phyloP scores from a whole-genome alignment of 2,888 invertebrate species.

The Athalia cordata region DNA sequence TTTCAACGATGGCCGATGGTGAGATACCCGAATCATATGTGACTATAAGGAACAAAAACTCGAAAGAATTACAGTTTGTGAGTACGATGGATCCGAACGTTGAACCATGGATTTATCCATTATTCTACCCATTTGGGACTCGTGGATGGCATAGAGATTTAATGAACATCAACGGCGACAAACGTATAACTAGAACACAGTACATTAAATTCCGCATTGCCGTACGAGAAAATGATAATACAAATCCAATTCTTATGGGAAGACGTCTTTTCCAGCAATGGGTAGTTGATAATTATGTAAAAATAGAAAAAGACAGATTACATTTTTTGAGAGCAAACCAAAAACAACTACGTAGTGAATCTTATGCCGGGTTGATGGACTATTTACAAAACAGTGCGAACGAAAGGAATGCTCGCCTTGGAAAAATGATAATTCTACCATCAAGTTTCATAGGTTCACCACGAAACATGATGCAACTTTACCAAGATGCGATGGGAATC shows the following conservation, averaged over 20 bases:
- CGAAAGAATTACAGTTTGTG: conserved; percentile 49
- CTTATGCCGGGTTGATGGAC: conserved; percentile 3
- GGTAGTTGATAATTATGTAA: conserved; percentile 43
- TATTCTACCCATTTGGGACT: conserved; percentile 51
- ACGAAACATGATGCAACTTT: conserved; percentile 52
- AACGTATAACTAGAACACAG: conserved; percentile 24
- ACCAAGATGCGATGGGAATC: conserved; percentile 54
- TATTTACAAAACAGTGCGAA: conserved; percentile 39
- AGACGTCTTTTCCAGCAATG: conserved; percentile 46
- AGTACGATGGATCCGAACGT: conserved; percentile 50
- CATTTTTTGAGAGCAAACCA: neutral
- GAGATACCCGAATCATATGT: conserved; percentile 53
- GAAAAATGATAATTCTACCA: conserved; percentile 51
- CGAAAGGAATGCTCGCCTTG: conserved; percentile 39
- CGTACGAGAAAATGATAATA: conserved; percentile 28
- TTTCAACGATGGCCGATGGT: conserved; percentile 52
- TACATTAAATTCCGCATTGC: conserved; percentile 47
- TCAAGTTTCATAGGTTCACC: conserved; percentile 52
- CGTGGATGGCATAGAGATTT: conserved; percentile 48
- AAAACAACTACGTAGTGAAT: neutral
- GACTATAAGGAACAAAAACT: conserved; percentile 49
- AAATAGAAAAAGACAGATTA: conserved; percentile 19
- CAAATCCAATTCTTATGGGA: conserved; percentile 46
- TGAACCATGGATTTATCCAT: conserved; percentile 51
- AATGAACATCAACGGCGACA: neutral